These are phyloP conservation scores for Cololabis saira DNA, from an alignment of 2,113 vertebrate genomes.

Conservation along the genomic window DNA sequence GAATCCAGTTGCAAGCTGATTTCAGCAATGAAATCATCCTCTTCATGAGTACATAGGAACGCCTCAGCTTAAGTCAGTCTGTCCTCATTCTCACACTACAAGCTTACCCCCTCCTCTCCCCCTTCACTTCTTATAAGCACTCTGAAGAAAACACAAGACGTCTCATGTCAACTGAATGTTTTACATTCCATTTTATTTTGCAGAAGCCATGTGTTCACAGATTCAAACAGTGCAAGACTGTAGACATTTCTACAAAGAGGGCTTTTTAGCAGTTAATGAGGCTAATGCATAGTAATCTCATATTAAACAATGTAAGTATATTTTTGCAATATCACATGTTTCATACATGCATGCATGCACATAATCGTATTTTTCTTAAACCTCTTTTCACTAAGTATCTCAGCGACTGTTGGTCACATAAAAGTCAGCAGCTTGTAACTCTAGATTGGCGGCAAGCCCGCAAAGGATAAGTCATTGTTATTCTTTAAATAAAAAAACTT, in stretches of 20 bases:
- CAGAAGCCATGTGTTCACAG: conserved; percentile 17
- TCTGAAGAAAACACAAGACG: conserved; percentile 65
- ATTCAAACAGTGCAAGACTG: conserved; percentile 29
- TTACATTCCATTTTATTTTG: conserved; percentile 49
- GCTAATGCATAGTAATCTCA: conserved; percentile 34
- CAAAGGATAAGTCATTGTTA: conserved; percentile 60
- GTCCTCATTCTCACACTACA: conserved; percentile 14
- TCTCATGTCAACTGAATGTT: conserved; percentile 50
- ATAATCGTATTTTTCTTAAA: conserved; percentile 35
- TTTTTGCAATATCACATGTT: not conserved
- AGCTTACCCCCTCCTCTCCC: conserved; percentile 17
- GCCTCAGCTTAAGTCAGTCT: conserved; percentile 12
- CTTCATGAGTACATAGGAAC: conserved; percentile 2
- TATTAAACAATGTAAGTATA: not conserved
- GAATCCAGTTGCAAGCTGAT: not conserved
- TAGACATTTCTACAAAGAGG: conserved; percentile 32
- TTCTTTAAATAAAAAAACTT: conserved; percentile 33
- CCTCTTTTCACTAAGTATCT: conserved; percentile 36
- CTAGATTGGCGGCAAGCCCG: conserved; percentile 21
- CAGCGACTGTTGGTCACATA: conserved; percentile 35
- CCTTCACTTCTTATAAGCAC: conserved; percentile 35
- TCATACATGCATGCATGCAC: conserved; percentile 23
- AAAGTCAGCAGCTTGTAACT: conserved; percentile 47
- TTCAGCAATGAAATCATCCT: conserved; percentile 21
- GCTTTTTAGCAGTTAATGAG: conserved; percentile 29